A percentile compares a stretch with the other conserved stretches of the same genome.
Evolutionary conservation across 2,797 vertebrate genomes (phyloP).

Genomic region (Gorsachius magnificus): DNA sequence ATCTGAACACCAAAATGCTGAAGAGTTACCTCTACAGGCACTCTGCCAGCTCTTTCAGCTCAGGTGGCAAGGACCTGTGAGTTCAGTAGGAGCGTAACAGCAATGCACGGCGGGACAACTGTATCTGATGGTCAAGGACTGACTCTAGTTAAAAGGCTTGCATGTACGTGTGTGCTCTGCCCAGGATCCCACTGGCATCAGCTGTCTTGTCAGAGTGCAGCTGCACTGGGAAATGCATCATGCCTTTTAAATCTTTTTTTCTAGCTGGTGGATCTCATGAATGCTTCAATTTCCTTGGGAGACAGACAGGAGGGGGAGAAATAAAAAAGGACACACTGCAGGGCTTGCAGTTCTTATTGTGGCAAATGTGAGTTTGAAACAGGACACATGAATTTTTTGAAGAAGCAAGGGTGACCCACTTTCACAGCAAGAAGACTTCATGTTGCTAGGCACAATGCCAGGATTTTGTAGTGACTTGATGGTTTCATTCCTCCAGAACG

Average conservation of each 20-base stretch:
- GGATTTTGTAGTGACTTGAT: background rate
- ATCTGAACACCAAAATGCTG: background rate
- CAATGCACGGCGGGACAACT: too few relatives aligned
- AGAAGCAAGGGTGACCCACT: background rate
- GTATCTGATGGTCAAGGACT: background rate
- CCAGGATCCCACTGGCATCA: background rate
- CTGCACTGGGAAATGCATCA: background rate
- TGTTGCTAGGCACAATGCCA: background rate
- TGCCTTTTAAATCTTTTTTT: background rate
- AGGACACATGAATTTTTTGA: background rate
- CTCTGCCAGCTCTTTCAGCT: background rate
- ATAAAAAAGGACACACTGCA: background rate
- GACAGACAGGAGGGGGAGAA: background rate
- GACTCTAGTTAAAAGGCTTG: background rate
- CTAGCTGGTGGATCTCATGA: background rate
- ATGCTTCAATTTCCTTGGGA: background rate
- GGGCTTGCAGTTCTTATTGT: background rate
- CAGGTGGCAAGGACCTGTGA: background rate
- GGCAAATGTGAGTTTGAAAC: background rate
- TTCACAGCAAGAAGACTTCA: background rate
- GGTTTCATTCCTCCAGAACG: background rate
- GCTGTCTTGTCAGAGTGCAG: background rate
- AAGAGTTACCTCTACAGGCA: background rate
- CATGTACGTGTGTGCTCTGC: accelerated
- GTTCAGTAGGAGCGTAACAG: background rate